Base-by-base conservation (phyloP, 2,113 vertebrate species). In the Bagarius yarrelli region DNA sequence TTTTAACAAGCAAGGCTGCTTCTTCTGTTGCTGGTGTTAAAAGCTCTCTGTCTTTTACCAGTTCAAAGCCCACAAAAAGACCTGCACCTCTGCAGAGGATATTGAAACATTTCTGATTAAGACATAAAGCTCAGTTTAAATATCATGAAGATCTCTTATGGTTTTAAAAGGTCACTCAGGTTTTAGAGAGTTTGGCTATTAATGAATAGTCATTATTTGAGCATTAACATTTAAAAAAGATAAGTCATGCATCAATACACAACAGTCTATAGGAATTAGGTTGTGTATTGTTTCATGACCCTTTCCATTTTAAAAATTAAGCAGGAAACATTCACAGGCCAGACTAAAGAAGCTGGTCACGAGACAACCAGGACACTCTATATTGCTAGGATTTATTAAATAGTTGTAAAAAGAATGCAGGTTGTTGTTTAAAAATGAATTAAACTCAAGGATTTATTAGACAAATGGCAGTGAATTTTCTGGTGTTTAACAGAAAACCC, bases 11-110 rank as follows among this genome's bases (percentile, higher is more conserved):
- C 50, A 85, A 36, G 3, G 94, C 87, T 5, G 97, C 95, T 73
- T 92, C 93, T 86, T 93, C 88, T 34, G 94, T 95, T 59, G 96
- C 97, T 47, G 97, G 96, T 5, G 90, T 94, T 87, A 89, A 94
- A n/a, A 86, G 74, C 57, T 84, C 78, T 85, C 88, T 85, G 85
- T 98, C 94, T 79, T 91, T 93, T 79, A 99, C 92, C 81, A 99
- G 90, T 72, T 98, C 96, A 32, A 97, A 85, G 23, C 97, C 97
- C 64, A 96, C 89, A 88, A 98, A 98, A 82, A 99, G 92, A 13
- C 97, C 97, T 8, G 83, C 86, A 25, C 97, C 96, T 85, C 97
- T 99, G 81, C 64, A 52, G 70, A 83, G 40, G 52, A 72, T 18
- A 27, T 72, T 25, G 73, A 13, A 18, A 64, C 36, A 59, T 5